These are phyloP conservation scores for Hirtodrosophila histrioides DNA, from an alignment of 2,888 invertebrate species.

Conservation along the genomic window DNA sequence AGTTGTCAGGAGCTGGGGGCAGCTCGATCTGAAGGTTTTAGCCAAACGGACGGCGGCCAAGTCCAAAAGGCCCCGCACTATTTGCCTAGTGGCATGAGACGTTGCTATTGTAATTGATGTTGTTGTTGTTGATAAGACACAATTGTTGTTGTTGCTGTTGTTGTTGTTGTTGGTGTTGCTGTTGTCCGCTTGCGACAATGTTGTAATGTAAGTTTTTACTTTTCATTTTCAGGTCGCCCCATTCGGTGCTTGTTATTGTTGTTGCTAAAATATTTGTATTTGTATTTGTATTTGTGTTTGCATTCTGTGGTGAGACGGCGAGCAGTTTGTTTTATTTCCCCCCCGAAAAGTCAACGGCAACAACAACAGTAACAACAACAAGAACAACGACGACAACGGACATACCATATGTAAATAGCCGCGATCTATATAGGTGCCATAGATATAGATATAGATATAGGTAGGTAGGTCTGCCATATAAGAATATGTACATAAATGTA, in stretches of 20 bases:
- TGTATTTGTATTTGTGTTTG: slow-evolving; percentile 53
- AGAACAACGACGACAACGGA: slow-evolving; percentile 38
- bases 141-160: slow-evolving; percentile 33
- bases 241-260: too few relatives aligned
- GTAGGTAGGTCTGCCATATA: slow-evolving; percentile 50
- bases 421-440: slow-evolving; percentile 65
- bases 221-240: slow-evolving; percentile 48
- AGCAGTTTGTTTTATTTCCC: slow-evolving; percentile 44
- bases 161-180: slow-evolving; percentile 31
- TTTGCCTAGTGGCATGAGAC: slow-evolving; percentile 48
- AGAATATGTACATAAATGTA: slow-evolving; percentile 40
- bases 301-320: slow-evolving; percentile 42
- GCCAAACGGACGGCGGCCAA: slow-evolving; percentile 31
- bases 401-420: slow-evolving; percentile 68
- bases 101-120: slow-evolving; percentile 35
- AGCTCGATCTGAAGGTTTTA: slow-evolving; percentile 8
- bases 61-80: slow-evolving; percentile 39
- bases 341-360: slow-evolving; percentile 63
- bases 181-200: slow-evolving; percentile 44
- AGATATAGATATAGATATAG: slow-evolving; percentile 33
- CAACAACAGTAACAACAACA: background rate
- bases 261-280: slow-evolving; percentile 70
- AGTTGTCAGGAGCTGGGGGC: background rate
- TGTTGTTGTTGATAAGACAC: slow-evolving; percentile 54
- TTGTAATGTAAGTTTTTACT: slow-evolving; percentile 55